Base-by-base conservation (phyloP, 2,888 invertebrate genomes). In the Calameuta pallipes region DNA sequence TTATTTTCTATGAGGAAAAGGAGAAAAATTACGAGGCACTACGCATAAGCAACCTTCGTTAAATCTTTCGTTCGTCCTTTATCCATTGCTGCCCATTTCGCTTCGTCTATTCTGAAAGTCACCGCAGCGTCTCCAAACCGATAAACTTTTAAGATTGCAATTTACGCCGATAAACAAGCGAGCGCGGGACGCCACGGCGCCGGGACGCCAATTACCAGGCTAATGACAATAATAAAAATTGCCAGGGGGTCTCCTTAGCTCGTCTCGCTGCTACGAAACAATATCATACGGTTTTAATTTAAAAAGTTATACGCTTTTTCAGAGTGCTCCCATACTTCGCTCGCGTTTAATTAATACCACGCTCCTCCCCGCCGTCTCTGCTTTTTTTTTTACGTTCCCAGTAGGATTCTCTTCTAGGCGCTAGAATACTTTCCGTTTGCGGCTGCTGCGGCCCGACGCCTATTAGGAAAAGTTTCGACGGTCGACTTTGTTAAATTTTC, bases 231-330 rank as follows among this genome's bases (percentile, higher is more conserved):
- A 15, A 71, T 34, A 71, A 30, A 71, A 71, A 71, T 71, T 71
- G 71, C 71, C 56, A 56, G 23, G 56, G 56, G 56, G 71, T 71
- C 33, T 71, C 31, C 71, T 34, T 34, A 31, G 71, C 31, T 71
- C 71, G 71, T 71, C 71, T 34, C 71, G 71, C 31, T 71, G 15
- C 23, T 23, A 56, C 56, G 56, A 56, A 56, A 56, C 71, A 33
- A 34, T 34, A 71, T 34, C 71, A 71, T 71, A 71, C 71, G 71
- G 31, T 71, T 71, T 71, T 34, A 71, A 71, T 71, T 71, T 71
- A 34, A 34, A 31, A 71, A 71, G 34, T 31, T 71, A 15, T 31
- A 71, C 71, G 13, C 71, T 56, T 23, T 56, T 56, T 23, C 56
- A 56, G 23, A 56, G 56, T 56, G 12, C 31, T 31, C 71, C 31